Conservation (phyloP, 2,888 invertebrate genomes). For the Timema cristinae region DNA sequence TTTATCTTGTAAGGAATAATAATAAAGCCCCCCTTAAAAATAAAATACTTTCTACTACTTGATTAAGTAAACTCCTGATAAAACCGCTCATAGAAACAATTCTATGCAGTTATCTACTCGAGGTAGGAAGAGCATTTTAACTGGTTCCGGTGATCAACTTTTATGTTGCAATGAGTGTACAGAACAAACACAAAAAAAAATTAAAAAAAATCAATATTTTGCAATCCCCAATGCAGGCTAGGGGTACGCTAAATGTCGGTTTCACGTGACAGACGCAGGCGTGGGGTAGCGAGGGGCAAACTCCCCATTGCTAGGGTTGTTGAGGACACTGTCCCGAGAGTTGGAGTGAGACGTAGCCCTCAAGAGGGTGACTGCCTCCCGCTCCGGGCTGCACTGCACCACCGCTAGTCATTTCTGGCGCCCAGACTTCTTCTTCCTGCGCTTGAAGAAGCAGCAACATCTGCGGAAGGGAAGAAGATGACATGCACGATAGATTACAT, state of each 20-base stretch:
- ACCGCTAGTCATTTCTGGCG: constrained; percentile 85
- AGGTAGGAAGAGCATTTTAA: no score
- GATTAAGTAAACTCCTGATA: no score
- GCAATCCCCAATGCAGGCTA: constrained; percentile 10
- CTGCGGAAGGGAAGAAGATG: constrained; percentile 51
- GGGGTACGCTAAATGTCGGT: constrained; percentile 6
- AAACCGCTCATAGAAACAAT: no score
- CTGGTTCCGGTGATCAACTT: no score
- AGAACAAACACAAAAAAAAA: no score
- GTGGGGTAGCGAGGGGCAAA: constrained; percentile 34
- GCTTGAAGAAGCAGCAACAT: constrained; percentile 98
- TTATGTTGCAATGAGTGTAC: no score
- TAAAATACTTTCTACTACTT: no score
- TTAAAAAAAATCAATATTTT: neutral
- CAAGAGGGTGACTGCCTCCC: constrained; percentile 58
- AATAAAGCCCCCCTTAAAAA: no score
- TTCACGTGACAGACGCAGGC: constrained; percentile 35
- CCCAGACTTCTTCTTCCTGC: constrained; percentile 97
- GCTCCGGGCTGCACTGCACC: constrained; percentile 61
- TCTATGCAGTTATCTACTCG: no score
- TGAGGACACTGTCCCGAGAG: constrained; percentile 58
- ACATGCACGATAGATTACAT: no score
- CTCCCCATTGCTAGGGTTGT: constrained; percentile 39
- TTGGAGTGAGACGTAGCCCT: constrained; percentile 61
- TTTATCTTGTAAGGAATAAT: no score